Evolutionary conservation across 2,888 invertebrate genomes (phyloP), one percentile per base, ranked within the genome.

Genomic region (Cerceris rybyensis): DNA sequence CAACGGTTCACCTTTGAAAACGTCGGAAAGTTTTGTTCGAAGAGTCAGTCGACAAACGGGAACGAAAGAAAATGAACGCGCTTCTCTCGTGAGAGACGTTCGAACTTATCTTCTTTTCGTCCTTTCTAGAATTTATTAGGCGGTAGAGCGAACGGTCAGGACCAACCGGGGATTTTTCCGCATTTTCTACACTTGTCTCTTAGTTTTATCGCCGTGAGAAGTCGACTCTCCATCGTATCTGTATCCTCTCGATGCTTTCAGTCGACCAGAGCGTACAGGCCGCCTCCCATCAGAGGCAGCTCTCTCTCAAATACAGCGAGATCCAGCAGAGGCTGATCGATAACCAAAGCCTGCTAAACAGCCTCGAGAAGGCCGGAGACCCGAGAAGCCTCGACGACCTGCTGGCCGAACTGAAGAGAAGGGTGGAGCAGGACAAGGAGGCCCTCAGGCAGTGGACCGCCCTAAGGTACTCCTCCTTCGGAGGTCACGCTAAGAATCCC

Each of bases 401-500:
- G 68, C 93, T 98, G 76, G 94, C 95, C 54, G 94, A 95, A 55
- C 93, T 98, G 54, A 95, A 96, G 60, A 94, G 96, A 39, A 94
- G 98, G 80, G 97, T 98, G 59, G 97, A 98, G 91, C 96, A 96
- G 90, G 98, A 98, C 93, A 98, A 98, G 92, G 97, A 98, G 72
- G 97, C 97, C 67, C 93, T 98, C 57, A 94, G 95, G 87, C 94
- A 95, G 89, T 95, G 94, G 92, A 94, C 94, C 0, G 94, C 94
- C 79, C 89, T 95, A 60, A 92, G 93, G 70, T 94, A 93, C 81
- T 87, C 86, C n/a, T 86, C 75, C 14, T 50, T 77, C 50, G n/a
- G 70, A 2, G 70, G 86, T 0, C 83, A 85, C 46, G 77, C 85
- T 57, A 91, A 90, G 59, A 90, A 90, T 78, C 89, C 90, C 6